Conservation (phyloP, 2,113 vertebrate species). For the Halcyon senegalensis region DNA sequence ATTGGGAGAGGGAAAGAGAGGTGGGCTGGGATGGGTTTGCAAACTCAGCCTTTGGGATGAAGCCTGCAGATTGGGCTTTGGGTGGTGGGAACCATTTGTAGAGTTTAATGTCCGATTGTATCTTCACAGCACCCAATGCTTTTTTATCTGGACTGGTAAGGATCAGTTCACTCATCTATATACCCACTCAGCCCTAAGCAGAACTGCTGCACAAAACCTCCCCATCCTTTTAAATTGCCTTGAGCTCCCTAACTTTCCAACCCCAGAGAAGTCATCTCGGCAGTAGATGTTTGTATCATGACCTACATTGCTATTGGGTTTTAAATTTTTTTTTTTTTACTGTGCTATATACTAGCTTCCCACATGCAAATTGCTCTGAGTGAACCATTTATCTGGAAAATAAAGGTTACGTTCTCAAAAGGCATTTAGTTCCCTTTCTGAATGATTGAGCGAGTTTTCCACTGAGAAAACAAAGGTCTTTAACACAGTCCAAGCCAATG, state of each 20-base stretch:
- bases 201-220: background rate
- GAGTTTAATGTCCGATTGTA: background rate
- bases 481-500: conserved; percentile 25
- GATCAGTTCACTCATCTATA: background rate
- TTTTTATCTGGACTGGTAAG: background rate
- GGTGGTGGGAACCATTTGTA: background rate
- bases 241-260: conserved; percentile 46
- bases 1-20: background rate
- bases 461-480: conserved; percentile 61
- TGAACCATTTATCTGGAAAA: conserved; percentile 70
- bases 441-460: conserved; percentile 62
- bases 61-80: background rate
- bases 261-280: conserved; percentile 45
- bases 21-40: background rate
- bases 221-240: background rate
- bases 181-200: background rate
- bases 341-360: conserved; percentile 46
- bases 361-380: conserved; percentile 68
- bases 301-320: conserved; percentile 64
- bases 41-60: background rate
- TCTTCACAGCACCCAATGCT: background rate
- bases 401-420: conserved; percentile 70
- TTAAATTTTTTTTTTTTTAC: background rate
- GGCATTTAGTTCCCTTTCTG: conserved; percentile 62
- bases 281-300: conserved; percentile 48